These are phyloP conservation scores for Cygnus olor DNA, from an alignment of 2,797 vertebrate genomes.

Conservation along the genomic window DNA sequence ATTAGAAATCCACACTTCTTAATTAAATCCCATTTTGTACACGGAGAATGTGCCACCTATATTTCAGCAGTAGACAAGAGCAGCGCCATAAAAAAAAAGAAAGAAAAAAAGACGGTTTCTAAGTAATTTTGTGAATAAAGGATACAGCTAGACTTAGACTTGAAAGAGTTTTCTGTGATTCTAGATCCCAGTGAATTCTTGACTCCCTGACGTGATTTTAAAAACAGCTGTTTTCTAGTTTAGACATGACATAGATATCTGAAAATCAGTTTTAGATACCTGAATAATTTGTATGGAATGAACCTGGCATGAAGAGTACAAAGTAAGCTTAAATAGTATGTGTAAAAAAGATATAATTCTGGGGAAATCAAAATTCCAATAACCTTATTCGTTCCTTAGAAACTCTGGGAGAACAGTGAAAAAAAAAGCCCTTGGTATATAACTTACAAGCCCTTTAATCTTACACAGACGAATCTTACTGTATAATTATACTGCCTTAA, in stretches of 20 bases:
- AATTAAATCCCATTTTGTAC: background rate
- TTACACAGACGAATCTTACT: background rate
- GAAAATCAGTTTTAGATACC: background rate
- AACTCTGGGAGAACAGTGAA: background rate
- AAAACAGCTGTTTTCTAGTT: conserved; percentile 11
- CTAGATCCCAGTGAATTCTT: background rate
- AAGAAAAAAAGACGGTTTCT: background rate
- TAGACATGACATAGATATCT: background rate
- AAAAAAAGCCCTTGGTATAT: background rate
- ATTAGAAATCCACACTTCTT: background rate
- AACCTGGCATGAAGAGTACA: background rate
- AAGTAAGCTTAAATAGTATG: background rate
- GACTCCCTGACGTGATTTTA: background rate
- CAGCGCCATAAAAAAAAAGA: background rate
- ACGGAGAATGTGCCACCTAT: background rate
- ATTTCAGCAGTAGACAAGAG: background rate
- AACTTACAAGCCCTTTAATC: background rate
- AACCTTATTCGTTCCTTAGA: background rate
- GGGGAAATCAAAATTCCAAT: background rate
- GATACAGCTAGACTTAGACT: background rate
- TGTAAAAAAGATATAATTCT: background rate
- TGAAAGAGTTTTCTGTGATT: background rate
- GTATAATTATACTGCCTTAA: conserved; percentile 6
- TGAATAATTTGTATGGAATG: conserved; percentile 9
- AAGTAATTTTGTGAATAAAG: background rate